phyloP scores from a whole-genome alignment of 2,797 vertebrate genomes.

The Xenopus petersii region DNA sequence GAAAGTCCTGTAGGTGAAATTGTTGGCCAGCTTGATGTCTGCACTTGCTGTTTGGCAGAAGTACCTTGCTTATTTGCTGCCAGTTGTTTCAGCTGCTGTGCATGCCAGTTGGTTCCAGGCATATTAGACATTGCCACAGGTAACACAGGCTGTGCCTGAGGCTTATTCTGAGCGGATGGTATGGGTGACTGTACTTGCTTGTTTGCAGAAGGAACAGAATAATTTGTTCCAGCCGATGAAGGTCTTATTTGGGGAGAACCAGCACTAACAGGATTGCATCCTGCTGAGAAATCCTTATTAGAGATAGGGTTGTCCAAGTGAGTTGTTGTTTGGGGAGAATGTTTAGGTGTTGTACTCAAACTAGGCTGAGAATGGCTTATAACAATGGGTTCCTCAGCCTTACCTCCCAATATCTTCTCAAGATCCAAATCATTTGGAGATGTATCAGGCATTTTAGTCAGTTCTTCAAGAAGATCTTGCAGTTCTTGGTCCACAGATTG shows the following conservation, averaged over 20 bases:
- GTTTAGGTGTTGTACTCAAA: slow-evolving; percentile 65
- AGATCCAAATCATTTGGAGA: slow-evolving; percentile 77
- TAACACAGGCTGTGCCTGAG: slow-evolving; percentile 69
- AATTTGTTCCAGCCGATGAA: slow-evolving; percentile 70
- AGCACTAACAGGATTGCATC: slow-evolving; percentile 65
- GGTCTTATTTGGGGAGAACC: slow-evolving; percentile 72
- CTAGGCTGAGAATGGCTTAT: slow-evolving; percentile 66
- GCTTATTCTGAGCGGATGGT: slow-evolving; percentile 65
- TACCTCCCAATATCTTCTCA: slow-evolving; percentile 80
- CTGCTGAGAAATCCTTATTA: slow-evolving; percentile 70
- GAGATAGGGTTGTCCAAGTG: slow-evolving; percentile 72
- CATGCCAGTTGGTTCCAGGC: slow-evolving; percentile 72
- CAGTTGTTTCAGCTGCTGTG: slow-evolving; percentile 81
- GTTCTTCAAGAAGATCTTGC: slow-evolving; percentile 80
- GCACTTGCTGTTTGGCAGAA: slow-evolving; percentile 62
- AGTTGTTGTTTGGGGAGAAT: slow-evolving; percentile 67
- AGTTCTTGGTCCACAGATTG: slow-evolving; percentile 80
- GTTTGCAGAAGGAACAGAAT: slow-evolving; percentile 66
- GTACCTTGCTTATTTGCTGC: slow-evolving; percentile 78
- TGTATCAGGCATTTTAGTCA: slow-evolving; percentile 80
- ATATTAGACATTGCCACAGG: slow-evolving; percentile 67
- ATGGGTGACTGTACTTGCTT: slow-evolving; percentile 70
- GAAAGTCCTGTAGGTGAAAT: slow-evolving; percentile 74
- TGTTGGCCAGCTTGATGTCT: slow-evolving; percentile 68
- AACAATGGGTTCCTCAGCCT: slow-evolving; percentile 71